phyloP scores from a whole-genome alignment of 2,797 vertebrate species.

The Enteromius trimaculatus region DNA sequence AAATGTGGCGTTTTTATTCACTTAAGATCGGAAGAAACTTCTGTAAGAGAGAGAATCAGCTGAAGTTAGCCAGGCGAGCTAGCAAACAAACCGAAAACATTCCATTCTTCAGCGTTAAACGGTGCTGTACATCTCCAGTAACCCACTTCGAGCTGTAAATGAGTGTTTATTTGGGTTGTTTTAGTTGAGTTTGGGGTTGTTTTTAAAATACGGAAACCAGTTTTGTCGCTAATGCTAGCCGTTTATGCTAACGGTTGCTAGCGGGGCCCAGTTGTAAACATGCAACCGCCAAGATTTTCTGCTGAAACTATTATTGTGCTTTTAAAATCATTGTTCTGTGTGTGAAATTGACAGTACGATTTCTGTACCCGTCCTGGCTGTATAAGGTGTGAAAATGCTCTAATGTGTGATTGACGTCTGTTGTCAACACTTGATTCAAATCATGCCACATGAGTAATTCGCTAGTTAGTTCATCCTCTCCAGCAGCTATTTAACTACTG shows the following conservation, averaged over 20 bases:
- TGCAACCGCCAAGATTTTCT: neutral
- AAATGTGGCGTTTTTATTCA: neutral
- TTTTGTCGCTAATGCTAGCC: slow-evolving; percentile 28
- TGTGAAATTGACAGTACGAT: neutral
- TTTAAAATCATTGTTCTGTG: neutral
- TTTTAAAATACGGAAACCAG: slow-evolving; percentile 27
- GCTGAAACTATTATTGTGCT: neutral
- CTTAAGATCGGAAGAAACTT: slow-evolving; percentile 27
- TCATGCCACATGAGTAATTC: neutral
- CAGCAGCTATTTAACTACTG: neutral
- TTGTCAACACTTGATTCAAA: slow-evolving; percentile 24
- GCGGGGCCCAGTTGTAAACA: slow-evolving; percentile 42
- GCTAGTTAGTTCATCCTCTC: neutral
- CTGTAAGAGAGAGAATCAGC: slow-evolving; percentile 17
- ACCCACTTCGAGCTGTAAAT: neutral
- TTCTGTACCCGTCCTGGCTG: neutral
- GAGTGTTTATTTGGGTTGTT: neutral
- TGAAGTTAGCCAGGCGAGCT: slow-evolving; percentile 32
- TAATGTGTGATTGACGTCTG: slow-evolving; percentile 17
- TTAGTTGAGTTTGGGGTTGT: neutral
- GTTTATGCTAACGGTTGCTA: slow-evolving; percentile 44
- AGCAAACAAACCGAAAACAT: slow-evolving; percentile 30
- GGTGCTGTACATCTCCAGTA: no score
- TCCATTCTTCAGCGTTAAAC: neutral
- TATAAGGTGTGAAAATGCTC: slow-evolving; percentile 8